Base-by-base conservation (phyloP, 2,888 invertebrate genomes). In the Formica aserva region DNA sequence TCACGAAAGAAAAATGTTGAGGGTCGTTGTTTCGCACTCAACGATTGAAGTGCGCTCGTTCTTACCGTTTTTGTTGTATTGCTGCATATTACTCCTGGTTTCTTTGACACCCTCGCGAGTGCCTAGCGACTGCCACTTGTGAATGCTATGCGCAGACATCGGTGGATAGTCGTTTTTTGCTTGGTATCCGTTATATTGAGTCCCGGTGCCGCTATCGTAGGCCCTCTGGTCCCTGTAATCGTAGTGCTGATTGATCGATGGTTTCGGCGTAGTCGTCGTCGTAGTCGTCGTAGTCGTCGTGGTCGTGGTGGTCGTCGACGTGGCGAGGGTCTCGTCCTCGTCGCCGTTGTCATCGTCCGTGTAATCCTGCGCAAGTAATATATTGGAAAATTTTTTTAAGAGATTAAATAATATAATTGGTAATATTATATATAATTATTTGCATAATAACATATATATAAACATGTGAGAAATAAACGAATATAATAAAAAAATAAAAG, bases 231-330 rank as follows among this genome's bases (percentile, higher is more conserved):
- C 91, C 63, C 89, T 89, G 41, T 91, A 92, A 80, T 92, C 91
- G 88, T 92, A 89, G 82, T 87, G 88, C 82, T 89, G 85, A 26
- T 88, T 85, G 35, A 86, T 62, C 48, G 85, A 55, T 92, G 88
- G 95, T 93, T 89, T 95, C 93, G 90, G 95, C 92, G 90, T 95
- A 92, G 90, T 95, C 91, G 94, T 94, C 89, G 90, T 95, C 88
- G 86, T 95, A 92, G 86, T 95, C 88, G 89, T 94, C 69, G 87
- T 95, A 88, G 91, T 94, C 13, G 41, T 41, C 15, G 86, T 93
- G 85, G 86, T 94, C 87, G 69, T 94, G 86, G 83, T 94, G 89
- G 66, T 95, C 91, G 89, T 87, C 15, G 84, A 75, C 0, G 85
- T 85, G 0, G 82, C 93, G 91, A 92, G 92, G 85, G 85, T 91